Evolutionary conservation across 2,888 invertebrate species (phyloP).

Genomic region (Callinectes sapidus): DNA sequence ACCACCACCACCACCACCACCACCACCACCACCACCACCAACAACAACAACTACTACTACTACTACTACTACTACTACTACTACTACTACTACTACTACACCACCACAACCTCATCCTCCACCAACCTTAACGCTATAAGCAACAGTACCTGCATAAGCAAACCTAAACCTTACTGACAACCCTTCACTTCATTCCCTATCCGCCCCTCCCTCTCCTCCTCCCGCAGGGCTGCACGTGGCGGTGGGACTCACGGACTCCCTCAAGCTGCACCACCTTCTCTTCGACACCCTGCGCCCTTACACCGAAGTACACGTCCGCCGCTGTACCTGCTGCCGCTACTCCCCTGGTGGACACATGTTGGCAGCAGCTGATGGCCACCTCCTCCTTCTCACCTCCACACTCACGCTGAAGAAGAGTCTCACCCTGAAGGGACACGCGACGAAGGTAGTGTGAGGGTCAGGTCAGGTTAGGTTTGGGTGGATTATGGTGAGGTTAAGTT

Average conservation of each 20-base stretch:
- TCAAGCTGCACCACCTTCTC: constrained; percentile 90
- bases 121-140: no score
- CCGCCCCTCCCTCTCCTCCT: background rate
- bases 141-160: no score
- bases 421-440: constrained; percentile 81
- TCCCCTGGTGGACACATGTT: constrained; percentile 91
- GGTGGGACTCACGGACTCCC: constrained; percentile 92
- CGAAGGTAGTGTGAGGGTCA: constrained; percentile 57
- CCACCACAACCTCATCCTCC: no score
- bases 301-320: constrained; percentile 84
- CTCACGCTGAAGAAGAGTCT: constrained; percentile 86
- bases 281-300: constrained; percentile 87
- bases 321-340: constrained; percentile 87
- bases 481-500: background rate
- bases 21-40: no score
- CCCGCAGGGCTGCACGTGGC: constrained; percentile 84
- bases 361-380: constrained; percentile 90
- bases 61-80: no score
- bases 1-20: background rate
- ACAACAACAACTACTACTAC: background rate
- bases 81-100: no score
- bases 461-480: background rate
- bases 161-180: no score
- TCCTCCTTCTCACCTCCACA: constrained; percentile 90
- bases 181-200: background rate